Conservation (phyloP, 2,113 vertebrate genomes). For the Pao palembangensis region DNA sequence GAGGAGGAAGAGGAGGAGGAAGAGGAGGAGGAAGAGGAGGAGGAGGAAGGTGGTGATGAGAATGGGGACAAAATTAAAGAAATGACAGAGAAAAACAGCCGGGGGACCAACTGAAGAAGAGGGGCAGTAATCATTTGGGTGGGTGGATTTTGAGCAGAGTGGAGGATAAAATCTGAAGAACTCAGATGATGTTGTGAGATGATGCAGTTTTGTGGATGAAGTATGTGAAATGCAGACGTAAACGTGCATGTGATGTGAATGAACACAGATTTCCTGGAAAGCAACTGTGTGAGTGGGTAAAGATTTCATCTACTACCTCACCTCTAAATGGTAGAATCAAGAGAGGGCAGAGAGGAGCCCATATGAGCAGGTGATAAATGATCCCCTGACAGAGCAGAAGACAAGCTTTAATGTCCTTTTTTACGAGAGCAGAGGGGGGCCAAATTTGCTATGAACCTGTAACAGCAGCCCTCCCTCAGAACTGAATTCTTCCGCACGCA, state of each 20-base stretch:
- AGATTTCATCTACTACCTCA: slow-evolving; percentile 12
- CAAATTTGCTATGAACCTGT: slow-evolving; percentile 33
- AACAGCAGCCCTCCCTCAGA: slow-evolving; percentile 13
- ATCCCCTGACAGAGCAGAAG: slow-evolving; percentile 38
- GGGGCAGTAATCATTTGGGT: slow-evolving; percentile 9
- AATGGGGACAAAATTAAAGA: slow-evolving; percentile 26
- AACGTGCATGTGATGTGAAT: neutral
- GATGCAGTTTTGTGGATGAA: slow-evolving; percentile 11
- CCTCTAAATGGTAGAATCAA: slow-evolving; percentile 17
- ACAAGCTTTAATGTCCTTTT: slow-evolving; percentile 33
- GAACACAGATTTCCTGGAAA: slow-evolving; percentile 17
- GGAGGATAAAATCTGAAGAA: slow-evolving; percentile 36
- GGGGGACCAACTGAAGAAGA: slow-evolving; percentile 54
- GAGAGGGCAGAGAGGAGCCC: slow-evolving; percentile 3
- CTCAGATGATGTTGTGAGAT: slow-evolving; percentile 2
- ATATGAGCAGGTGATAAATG: slow-evolving; percentile 52
- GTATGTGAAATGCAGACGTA: neutral
- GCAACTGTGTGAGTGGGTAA: slow-evolving; percentile 5
- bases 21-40: slow-evolving; percentile 46
- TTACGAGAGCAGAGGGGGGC: slow-evolving; percentile 22
- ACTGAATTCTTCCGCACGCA: slow-evolving; percentile 23
- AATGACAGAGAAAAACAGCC: slow-evolving; percentile 49
- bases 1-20: slow-evolving; percentile 17
- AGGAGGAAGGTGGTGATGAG: slow-evolving; percentile 23
- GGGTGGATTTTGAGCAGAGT: slow-evolving; percentile 9